phyloP scores from a whole-genome alignment of 2,797 vertebrate species.

The Holocentrus rufus region DNA sequence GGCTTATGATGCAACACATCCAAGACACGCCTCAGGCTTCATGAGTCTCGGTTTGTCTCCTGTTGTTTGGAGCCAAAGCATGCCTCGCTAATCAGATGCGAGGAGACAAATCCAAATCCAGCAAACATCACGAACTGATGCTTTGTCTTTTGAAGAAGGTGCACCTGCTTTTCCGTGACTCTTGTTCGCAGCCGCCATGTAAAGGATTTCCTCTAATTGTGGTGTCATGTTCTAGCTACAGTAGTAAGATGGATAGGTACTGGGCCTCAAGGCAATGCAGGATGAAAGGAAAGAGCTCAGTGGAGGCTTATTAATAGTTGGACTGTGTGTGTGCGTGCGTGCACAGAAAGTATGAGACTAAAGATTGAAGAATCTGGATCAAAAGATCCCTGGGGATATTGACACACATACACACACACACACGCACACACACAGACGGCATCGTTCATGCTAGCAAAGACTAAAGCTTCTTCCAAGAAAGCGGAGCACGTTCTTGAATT shows the following conservation, averaged over 20 bases:
- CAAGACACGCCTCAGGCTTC: background rate
- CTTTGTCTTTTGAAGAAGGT: slow-evolving; percentile 25
- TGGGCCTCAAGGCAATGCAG: slow-evolving; percentile 32
- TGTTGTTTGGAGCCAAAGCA: slow-evolving; percentile 24
- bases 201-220: slow-evolving; percentile 44
- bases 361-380: slow-evolving; percentile 65
- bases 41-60: slow-evolving; percentile 8
- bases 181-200: slow-evolving; percentile 22
- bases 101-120: slow-evolving; percentile 20
- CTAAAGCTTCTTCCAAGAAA: slow-evolving; percentile 20
- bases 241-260: slow-evolving; percentile 29
- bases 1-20: slow-evolving; percentile 14
- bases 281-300: slow-evolving; percentile 45
- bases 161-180: slow-evolving; percentile 6
- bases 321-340: background rate
- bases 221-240: slow-evolving; percentile 16
- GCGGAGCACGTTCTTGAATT: slow-evolving; percentile 14
- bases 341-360: background rate
- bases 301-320: slow-evolving; percentile 62
- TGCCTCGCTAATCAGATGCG: slow-evolving; percentile 18
- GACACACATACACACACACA: slow-evolving; percentile 15
- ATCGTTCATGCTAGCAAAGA: background rate
- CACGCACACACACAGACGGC: background rate
- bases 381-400: slow-evolving; percentile 54
- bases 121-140: background rate